Conservation (phyloP, 2,888 invertebrate species). For the Eupithecia abbreviata region DNA sequence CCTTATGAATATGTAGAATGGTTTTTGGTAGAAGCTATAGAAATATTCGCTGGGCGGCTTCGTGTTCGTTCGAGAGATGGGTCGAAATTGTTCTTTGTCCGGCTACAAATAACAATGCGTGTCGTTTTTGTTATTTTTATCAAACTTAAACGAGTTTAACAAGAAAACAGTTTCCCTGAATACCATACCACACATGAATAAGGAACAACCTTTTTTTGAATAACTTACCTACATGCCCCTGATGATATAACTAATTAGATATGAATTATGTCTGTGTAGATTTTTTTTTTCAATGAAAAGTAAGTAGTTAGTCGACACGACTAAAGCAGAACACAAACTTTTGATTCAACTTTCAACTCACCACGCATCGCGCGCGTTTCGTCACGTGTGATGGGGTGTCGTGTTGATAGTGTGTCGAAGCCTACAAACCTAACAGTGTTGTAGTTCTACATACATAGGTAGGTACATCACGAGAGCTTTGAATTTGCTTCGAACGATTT, state of each 20-base stretch:
- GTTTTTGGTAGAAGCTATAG: constrained; percentile 60
- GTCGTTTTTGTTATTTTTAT: not conserved
- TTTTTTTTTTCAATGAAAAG: not conserved
- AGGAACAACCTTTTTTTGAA: not conserved
- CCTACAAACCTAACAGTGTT: not conserved
- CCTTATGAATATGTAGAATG: constrained; percentile 73
- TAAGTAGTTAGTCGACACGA: not conserved
- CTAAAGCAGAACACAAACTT: too few relatives aligned
- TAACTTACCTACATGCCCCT: not conserved
- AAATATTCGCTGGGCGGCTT: constrained; percentile 47
- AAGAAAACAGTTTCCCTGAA: not conserved
- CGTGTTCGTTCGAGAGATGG: not conserved
- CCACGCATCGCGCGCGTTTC: too few relatives aligned
- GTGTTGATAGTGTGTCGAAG: too few relatives aligned
- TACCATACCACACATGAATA: not conserved
- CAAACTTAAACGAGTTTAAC: not conserved
- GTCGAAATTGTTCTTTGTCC: not conserved
- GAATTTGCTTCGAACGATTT: too few relatives aligned
- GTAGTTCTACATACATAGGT: not conserved
- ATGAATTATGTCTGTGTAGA: not conserved
- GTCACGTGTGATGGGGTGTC: too few relatives aligned
- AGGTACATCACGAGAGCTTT: too few relatives aligned
- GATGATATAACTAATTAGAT: too few relatives aligned
- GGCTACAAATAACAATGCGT: not conserved
- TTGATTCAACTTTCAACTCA: too few relatives aligned